phyloP scores from a whole-genome alignment of 2,113 vertebrate genomes.

The Chitala chitala region DNA sequence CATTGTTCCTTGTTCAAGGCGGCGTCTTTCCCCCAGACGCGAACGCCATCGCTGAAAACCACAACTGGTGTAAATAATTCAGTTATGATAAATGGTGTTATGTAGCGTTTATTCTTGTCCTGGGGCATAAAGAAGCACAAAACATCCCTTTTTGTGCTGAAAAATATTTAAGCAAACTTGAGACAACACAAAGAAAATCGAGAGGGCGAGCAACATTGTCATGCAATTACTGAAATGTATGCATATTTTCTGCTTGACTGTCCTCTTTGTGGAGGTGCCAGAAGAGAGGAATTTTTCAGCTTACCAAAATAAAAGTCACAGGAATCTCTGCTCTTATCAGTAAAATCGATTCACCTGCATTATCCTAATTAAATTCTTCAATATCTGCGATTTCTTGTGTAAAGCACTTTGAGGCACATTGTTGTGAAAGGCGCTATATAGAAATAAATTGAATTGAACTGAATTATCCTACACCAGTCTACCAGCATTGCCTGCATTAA shows the following conservation, averaged over 20 bases:
- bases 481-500: neutral
- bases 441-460: too few species aligned
- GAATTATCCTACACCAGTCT: too few species aligned
- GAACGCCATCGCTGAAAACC: neutral
- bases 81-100: constrained; percentile 30
- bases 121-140: constrained; percentile 17
- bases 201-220: neutral
- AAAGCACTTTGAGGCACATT: too few species aligned
- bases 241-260: constrained; percentile 13
- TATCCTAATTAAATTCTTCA: neutral
- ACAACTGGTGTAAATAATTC: constrained; percentile 16
- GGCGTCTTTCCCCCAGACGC: neutral
- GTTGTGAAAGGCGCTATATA: too few species aligned
- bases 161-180: constrained; percentile 29
- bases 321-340: neutral
- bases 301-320: too few species aligned
- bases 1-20: neutral
- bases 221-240: neutral
- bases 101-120: constrained; percentile 24
- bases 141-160: constrained; percentile 26
- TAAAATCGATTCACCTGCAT: too few species aligned
- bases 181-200: neutral
- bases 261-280: neutral
- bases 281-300: neutral
- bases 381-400: too few species aligned